These are phyloP conservation scores for Molossus alvarezi DNA, from an alignment of 2,797 vertebrate species.

Conservation along the genomic window DNA sequence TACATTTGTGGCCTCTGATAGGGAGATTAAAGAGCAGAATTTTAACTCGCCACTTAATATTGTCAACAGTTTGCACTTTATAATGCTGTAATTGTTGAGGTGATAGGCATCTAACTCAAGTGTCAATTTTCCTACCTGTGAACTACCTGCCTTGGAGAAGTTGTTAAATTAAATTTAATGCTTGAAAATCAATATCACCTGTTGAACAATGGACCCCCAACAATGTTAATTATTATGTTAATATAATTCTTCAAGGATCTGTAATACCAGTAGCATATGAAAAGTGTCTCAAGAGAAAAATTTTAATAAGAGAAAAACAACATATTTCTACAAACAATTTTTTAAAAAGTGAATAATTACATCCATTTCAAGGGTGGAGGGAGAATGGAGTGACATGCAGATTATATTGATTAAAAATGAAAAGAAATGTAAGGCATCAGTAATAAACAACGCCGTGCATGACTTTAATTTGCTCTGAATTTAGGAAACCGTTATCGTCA, in stretches of 20 bases:
- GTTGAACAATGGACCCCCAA: neutral
- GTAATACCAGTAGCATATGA: neutral
- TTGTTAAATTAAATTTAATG: conserved; percentile 31
- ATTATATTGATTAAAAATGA: neutral
- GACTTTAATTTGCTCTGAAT: neutral
- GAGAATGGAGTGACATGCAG: neutral
- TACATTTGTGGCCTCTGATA: neutral
- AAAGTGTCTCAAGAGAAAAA: neutral
- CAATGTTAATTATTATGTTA: neutral
- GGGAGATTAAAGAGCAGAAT: neutral
- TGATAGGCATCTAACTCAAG: neutral
- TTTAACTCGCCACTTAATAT: neutral
- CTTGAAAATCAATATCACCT: neutral
- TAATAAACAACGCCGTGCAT: neutral
- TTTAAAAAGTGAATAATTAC: neutral
- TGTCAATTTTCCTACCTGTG: neutral
- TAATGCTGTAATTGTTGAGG: neutral
- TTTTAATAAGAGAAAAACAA: neutral
- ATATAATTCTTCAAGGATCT: neutral
- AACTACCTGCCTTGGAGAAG: neutral
- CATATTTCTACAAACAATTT: neutral
- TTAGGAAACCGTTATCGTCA: neutral
- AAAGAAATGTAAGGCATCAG: neutral
- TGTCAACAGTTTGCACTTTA: neutral
- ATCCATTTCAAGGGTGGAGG: neutral